A percentile compares a stretch with the other conserved stretches of the same genome.
phyloP scores from a whole-genome alignment of 2,113 vertebrate species.

The Trichechus manatus region DNA sequence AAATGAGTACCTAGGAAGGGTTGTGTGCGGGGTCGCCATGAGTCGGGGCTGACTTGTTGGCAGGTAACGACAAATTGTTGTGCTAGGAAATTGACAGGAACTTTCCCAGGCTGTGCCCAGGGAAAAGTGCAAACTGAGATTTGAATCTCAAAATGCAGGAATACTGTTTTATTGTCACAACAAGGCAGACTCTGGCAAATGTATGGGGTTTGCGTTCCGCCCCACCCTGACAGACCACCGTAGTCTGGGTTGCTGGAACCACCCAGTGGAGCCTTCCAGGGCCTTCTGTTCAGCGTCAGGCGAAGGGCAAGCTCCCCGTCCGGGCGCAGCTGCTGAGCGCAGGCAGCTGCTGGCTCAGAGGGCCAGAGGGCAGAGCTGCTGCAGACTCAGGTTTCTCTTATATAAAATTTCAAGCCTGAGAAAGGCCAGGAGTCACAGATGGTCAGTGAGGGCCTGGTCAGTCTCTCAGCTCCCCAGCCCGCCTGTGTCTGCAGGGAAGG shows the following conservation, averaged over 20 bases:
- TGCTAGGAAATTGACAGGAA: no score
- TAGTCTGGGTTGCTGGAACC: neutral
- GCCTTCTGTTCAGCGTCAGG: neutral
- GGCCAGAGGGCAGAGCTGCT: neutral
- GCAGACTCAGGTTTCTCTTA: neutral
- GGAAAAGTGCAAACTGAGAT: neutral
- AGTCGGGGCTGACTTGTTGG: neutral
- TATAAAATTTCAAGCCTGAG: neutral
- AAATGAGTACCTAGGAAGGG: neutral
- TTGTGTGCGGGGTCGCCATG: neutral
- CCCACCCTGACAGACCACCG: neutral
- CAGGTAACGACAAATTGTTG: neutral
- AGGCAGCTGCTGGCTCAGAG: neutral
- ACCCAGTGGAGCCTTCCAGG: neutral
- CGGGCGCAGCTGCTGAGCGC: constrained; percentile 19
- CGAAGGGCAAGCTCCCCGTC: neutral
- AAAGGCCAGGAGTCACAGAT: constrained; percentile 14
- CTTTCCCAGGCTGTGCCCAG: neutral
- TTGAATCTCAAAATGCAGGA: neutral
- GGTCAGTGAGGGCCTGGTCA: neutral
- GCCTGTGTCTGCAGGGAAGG: neutral
- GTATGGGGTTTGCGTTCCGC: neutral
- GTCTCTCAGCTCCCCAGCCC: neutral
- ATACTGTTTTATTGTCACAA: neutral
- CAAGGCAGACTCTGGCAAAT: neutral